These are phyloP conservation scores for Chloroceryle inda DNA, from an alignment of 2,797 vertebrate genomes.

Conservation along the genomic window DNA sequence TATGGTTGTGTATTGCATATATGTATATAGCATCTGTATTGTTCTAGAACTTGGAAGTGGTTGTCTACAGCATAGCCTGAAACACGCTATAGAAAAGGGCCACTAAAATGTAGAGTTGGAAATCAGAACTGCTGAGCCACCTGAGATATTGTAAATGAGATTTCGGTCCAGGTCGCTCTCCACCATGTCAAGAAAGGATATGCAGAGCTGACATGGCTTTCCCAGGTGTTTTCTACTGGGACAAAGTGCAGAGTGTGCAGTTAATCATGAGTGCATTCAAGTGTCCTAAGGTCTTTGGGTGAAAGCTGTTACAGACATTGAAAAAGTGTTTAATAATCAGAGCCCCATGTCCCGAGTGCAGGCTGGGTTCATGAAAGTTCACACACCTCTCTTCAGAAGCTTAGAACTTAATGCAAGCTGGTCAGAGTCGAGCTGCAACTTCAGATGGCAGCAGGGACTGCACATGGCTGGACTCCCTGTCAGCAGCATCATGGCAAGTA, in stretches of 20 bases:
- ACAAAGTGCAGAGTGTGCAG: not conserved
- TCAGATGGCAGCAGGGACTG: not conserved
- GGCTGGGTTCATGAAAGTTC: not conserved
- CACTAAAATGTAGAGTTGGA: not conserved
- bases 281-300: conserved; percentile 26
- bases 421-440: not conserved
- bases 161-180: not conserved
- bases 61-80: not conserved
- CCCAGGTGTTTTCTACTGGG: conserved; percentile 62
- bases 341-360: not conserved
- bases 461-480: not conserved
- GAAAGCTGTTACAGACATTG: conserved; percentile 29
- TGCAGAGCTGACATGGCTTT: not conserved
- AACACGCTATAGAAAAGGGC: not conserved
- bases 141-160: not conserved
- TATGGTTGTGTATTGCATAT: not conserved
- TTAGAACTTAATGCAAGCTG: not conserved
- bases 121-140: not conserved
- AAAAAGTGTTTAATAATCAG: conserved; percentile 56
- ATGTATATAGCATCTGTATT: not conserved
- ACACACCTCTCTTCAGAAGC: not conserved
- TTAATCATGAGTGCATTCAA: not conserved
- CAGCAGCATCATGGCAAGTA: fast-evolving
- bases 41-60: not conserved
- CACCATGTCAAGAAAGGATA: not conserved